Percentiles rank a stretch among this genome's conserved stretches.
Conservation (phyloP, 2,888 invertebrate genomes). For the Anthrax anthrax region DNA sequence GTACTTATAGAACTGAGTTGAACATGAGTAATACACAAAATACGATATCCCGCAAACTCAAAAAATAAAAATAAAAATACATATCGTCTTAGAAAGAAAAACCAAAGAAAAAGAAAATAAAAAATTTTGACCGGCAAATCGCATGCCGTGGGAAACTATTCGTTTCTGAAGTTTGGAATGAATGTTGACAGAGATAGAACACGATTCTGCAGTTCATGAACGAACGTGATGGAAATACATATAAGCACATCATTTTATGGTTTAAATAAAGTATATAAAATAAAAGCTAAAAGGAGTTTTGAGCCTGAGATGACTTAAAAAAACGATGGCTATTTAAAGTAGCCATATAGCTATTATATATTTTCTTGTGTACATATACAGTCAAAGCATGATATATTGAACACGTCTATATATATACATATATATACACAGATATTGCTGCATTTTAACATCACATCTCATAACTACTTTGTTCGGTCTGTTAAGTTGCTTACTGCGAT, state of each 20-base stretch:
- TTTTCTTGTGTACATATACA: background rate
- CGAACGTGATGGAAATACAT: background rate
- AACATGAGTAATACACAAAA: background rate
- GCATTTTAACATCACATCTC: background rate
- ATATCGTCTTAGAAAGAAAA: background rate
- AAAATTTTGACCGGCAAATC: conserved; percentile 35
- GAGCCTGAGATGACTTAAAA: background rate
- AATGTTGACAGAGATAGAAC: conserved; percentile 2
- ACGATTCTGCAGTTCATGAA: background rate
- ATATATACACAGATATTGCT: no score
- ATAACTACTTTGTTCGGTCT: background rate
- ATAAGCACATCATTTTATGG: background rate
- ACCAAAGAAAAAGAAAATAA: background rate
- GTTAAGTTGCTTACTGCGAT: no score
- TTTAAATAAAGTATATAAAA: background rate
- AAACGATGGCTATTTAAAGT: background rate
- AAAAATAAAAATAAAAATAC: background rate
- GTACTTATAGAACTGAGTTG: background rate
- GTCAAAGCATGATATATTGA: no score
- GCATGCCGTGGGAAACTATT: conserved; percentile 39
- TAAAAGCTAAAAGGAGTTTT: background rate
- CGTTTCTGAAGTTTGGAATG: conserved; percentile 20
- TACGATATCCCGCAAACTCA: background rate
- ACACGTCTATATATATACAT: no score
- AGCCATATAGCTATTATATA: background rate